These are phyloP conservation scores for Manis pentadactyla DNA, from an alignment of 2,797 vertebrate species.

Conservation along the genomic window DNA sequence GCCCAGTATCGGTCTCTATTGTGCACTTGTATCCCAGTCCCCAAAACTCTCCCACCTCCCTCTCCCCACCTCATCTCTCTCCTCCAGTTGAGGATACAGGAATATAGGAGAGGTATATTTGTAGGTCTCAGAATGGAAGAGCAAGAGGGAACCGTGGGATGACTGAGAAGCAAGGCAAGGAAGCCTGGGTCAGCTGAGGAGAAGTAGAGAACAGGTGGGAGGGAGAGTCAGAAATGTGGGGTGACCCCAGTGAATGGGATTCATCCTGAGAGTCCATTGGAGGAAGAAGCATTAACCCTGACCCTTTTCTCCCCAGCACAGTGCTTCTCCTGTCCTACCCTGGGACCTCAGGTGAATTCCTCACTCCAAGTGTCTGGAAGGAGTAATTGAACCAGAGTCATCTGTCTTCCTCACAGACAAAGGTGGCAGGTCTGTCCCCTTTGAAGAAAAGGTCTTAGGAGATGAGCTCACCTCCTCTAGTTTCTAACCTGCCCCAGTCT, in stretches of 20 bases:
- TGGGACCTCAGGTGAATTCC: background rate
- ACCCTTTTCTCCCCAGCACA: background rate
- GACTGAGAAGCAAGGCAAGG: background rate
- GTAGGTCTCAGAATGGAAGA: background rate
- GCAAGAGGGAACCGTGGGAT: background rate
- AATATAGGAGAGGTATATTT: background rate
- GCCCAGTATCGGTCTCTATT: background rate
- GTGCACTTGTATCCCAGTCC: background rate
- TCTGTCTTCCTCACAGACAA: background rate
- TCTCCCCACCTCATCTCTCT: background rate
- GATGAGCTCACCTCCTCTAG: background rate
- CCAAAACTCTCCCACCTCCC: background rate
- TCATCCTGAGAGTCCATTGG: background rate
- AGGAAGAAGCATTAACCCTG: background rate
- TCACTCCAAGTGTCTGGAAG: slow-evolving; percentile 17
- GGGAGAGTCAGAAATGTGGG: background rate
- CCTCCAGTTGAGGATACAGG: background rate
- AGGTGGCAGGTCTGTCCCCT: background rate
- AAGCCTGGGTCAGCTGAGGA: background rate
- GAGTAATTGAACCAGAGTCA: background rate
- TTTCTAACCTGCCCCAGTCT: slow-evolving; percentile 8
- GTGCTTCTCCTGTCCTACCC: background rate
- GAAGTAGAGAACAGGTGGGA: background rate
- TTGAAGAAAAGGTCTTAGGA: background rate
- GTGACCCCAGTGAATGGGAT: background rate